These are phyloP conservation scores for Corbicula japonica DNA, from an alignment of 2,888 invertebrate species.

Conservation along the genomic window DNA sequence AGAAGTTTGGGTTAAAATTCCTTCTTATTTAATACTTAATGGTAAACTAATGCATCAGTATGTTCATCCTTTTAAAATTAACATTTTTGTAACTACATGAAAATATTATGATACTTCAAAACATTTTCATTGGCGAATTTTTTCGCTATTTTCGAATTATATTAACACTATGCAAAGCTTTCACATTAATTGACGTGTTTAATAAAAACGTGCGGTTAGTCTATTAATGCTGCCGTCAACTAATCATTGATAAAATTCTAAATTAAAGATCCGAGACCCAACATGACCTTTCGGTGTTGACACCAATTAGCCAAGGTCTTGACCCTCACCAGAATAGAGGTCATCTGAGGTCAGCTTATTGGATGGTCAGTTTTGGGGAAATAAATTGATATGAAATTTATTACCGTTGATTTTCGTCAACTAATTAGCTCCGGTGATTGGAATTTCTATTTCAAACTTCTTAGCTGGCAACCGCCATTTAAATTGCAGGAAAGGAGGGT, in stretches of 20 bases:
- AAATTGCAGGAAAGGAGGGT: conserved; percentile 29
- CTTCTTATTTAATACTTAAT: too few relatives aligned
- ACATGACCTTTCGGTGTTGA: conserved; percentile 41
- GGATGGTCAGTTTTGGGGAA: conserved; percentile 62
- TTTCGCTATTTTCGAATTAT: too few relatives aligned
- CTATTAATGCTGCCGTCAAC: too few relatives aligned
- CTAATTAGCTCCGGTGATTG: conserved; percentile 62
- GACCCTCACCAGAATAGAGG: conserved; percentile 57
- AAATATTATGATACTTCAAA: too few relatives aligned
- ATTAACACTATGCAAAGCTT: too few relatives aligned
- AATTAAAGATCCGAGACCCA: neutral
- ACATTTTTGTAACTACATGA: too few relatives aligned
- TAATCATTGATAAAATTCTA: neutral
- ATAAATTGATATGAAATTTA: conserved; percentile 67
- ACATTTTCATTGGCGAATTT: too few relatives aligned
- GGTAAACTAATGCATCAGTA: too few relatives aligned
- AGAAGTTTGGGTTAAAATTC: too few relatives aligned
- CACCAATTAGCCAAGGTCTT: conserved; percentile 69
- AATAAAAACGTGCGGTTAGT: neutral
- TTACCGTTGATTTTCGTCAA: conserved; percentile 40
- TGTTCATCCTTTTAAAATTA: too few relatives aligned
- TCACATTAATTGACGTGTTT: too few relatives aligned
- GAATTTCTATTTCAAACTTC: conserved; percentile 29
- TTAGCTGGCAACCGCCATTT: conserved; percentile 17
- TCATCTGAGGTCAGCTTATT: conserved; percentile 65